Conservation (phyloP, 2,888 invertebrate species). For the Caenorhabditis sp. region DNA sequence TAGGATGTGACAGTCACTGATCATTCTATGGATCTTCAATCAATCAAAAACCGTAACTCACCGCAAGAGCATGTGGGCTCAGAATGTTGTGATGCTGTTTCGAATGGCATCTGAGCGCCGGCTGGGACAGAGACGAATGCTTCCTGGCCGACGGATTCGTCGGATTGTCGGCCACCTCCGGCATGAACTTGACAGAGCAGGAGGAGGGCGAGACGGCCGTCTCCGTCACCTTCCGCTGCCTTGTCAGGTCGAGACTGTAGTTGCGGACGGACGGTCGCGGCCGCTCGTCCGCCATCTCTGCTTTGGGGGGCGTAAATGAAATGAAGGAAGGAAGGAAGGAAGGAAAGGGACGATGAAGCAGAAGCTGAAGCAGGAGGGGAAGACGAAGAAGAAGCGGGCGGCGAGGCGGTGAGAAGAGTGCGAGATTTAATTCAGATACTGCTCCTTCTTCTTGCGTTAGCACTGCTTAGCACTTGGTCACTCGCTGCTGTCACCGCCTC, state of each 20-base stretch:
- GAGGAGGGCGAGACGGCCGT: slow-evolving; percentile 35
- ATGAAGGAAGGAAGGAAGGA: slow-evolving; percentile 18
- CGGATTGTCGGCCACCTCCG: slow-evolving; percentile 24
- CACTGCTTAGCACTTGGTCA: slow-evolving; percentile 32
- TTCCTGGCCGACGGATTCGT: slow-evolving; percentile 35
- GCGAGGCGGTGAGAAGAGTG: slow-evolving; percentile 33
- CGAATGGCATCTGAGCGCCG: slow-evolving; percentile 41
- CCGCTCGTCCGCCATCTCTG: slow-evolving; percentile 2
- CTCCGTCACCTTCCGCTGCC: slow-evolving; percentile 28
- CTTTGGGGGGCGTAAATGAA: slow-evolving; percentile 5
- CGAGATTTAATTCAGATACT: slow-evolving; percentile 57
- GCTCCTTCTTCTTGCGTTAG: slow-evolving; percentile 31
- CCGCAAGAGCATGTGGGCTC: slow-evolving; percentile 63
- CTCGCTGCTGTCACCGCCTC: slow-evolving; percentile 8
- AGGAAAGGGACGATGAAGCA: slow-evolving; percentile 17
- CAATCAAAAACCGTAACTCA: slow-evolving; percentile 33
- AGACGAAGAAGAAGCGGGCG: slow-evolving; percentile 1
- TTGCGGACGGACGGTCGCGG: slow-evolving; percentile 35
- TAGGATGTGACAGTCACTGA: too few species aligned
- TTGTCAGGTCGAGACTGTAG: slow-evolving; percentile 48
- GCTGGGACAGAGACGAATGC: slow-evolving; percentile 55
- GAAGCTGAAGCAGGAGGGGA: slow-evolving; percentile 2
- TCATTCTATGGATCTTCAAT: too few species aligned
- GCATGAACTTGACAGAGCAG: slow-evolving; percentile 48
- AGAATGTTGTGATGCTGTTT: slow-evolving; percentile 61